These are phyloP conservation scores for Callimorpha dominula DNA, from an alignment of 2,888 invertebrate species.

Conservation along the genomic window DNA sequence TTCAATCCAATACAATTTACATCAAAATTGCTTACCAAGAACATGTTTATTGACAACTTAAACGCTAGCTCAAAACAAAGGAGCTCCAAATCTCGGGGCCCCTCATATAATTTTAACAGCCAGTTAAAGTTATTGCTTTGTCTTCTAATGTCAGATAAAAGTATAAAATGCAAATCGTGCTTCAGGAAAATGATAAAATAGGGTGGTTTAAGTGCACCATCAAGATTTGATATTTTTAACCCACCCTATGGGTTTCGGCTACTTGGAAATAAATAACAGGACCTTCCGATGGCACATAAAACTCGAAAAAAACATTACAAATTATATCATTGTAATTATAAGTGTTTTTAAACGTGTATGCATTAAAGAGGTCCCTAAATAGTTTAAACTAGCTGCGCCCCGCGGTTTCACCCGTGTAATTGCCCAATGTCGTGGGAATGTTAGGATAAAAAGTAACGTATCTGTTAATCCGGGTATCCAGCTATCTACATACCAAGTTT, in stretches of 20 bases:
- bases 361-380: too few species aligned
- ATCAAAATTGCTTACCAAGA: background rate
- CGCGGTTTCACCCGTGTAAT: too few species aligned
- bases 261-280: background rate
- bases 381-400: too few species aligned
- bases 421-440: too few species aligned
- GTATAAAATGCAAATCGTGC: slow-evolving; percentile 17
- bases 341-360: too few species aligned
- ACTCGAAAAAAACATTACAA: too few species aligned
- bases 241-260: background rate
- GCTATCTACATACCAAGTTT: too few species aligned
- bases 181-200: slow-evolving; percentile 5
- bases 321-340: too few species aligned
- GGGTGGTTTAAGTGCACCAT: background rate
- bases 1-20: too few species aligned
- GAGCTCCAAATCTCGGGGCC: background rate
- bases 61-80: slow-evolving; percentile 7
- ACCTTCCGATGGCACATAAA: too few species aligned
- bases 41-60: background rate
- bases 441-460: too few species aligned
- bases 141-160: slow-evolving; percentile 35
- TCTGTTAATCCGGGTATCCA: too few species aligned
- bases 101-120: slow-evolving; percentile 39
- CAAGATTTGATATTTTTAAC: background rate
- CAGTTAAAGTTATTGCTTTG: slow-evolving; percentile 43